Base-by-base conservation (phyloP, 2,888 invertebrate genomes). In the Myopa testacea region DNA sequence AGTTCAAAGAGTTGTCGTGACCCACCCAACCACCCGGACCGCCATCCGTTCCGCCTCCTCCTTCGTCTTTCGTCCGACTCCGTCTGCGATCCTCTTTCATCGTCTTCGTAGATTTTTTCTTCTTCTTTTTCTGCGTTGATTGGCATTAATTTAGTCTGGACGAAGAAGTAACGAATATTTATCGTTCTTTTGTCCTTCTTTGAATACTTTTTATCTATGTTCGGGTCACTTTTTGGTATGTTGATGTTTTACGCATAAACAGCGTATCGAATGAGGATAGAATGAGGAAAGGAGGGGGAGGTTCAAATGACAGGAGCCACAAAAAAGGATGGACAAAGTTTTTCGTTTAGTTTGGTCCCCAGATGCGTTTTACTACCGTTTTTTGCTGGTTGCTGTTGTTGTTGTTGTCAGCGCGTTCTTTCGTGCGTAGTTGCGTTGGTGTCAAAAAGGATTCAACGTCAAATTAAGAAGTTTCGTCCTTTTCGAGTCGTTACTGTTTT, bases 401-500 rank as follows among this genome's bases (percentile, higher is more conserved):
- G 37, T 68, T 5, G 40, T 7, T 40, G 26, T 14, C 55, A 63
- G 26, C 7, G 45, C n/a, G 50, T 63, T 62, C 16, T 45, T 37
- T 73, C 45, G n/a, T 73, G 38, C 55, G 55, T 70, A 19, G 34
- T n/a, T 70, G 60, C 5, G 34, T 68, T 60, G 58, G 40, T 75
- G 75, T 37, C 68, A 68, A 38, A 19, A 68, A 68, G 67, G 75
- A 75, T 69, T 69, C 68, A 60, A 45, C 58, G 68, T 75, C 65
- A 65, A 65, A 50, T 81, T 82, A 83, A 85, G 81, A 82, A 81
- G 81, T 81, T 82, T 62, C 8, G 58, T 45, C 62, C 68, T 60
- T 69, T 75, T 69, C 50, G 38, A 58, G 62, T 75, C 14, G 34
- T 45, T 55, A 12, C 38, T 60, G 26, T 62, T 62, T 19, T 70